Percentiles rank a stretch among this genome's conserved stretches.
phyloP scores from a whole-genome alignment of 2,888 invertebrate genomes.

The Notodonta ziczac region DNA sequence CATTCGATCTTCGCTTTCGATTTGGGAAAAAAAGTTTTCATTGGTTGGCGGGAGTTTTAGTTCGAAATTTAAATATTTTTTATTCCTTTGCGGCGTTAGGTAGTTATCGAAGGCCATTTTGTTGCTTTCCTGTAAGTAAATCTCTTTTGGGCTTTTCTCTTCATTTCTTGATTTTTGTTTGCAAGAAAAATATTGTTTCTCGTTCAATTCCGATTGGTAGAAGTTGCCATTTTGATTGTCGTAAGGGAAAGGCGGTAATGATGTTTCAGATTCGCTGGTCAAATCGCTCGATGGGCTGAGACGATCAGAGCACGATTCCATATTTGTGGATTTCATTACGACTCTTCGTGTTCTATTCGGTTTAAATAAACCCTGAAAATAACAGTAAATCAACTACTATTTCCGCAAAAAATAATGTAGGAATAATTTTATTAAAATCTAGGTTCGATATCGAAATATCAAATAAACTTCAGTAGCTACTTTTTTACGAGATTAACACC shows the following conservation, averaged over 20 bases:
- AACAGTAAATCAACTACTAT: no score
- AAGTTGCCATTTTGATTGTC: constrained; percentile 69
- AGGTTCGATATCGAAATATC: no score
- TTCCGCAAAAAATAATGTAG: no score
- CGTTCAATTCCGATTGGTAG: constrained; percentile 63
- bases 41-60: constrained; percentile 72
- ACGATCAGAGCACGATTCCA: constrained; percentile 76
- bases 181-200: constrained; percentile 73
- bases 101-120: constrained; percentile 72
- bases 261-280: constrained; percentile 78
- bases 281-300: constrained; percentile 76
- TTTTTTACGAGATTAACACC: no score
- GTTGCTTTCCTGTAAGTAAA: constrained; percentile 71
- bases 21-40: constrained; percentile 71
- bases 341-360: no score
- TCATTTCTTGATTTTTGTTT: constrained; percentile 67
- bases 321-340: constrained; percentile 79
- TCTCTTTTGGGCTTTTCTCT: constrained; percentile 62
- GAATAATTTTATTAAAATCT: no score
- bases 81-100: constrained; percentile 64
- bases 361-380: no score
- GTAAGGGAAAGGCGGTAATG: constrained; percentile 71
- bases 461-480: no score
- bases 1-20: constrained; percentile 69
- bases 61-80: constrained; percentile 79